Evolutionary conservation across 1,140 invertebrate species (phyloP), one percentile per base, ranked within the genome.

Genomic region (Gonatopus flavifemur): DNA sequence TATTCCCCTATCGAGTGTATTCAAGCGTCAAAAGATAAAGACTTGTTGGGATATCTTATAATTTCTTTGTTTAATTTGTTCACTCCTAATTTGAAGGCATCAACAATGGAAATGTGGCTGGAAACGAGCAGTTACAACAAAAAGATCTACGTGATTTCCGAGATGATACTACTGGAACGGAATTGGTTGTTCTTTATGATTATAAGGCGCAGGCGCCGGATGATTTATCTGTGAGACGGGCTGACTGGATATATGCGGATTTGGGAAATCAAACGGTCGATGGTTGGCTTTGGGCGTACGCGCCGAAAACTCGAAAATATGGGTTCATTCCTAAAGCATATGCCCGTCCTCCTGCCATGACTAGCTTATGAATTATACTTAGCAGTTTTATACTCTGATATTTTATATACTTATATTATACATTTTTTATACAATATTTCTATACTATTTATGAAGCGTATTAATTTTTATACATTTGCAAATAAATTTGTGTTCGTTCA

Each of bases 281-380:
- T 67, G 93, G 93, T 9, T 96, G 93, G 93, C 77, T 96, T 21
- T 97, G 94, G 94, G 93, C 92, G 0, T 95, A 93, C 74, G 91
- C 93, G 8, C 92, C 93, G 1, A 94, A 94, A 77, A 90, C 90
- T 9, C 79, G 92, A 20, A 92, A 94, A 78, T 95, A 94, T 69
- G 94, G 94, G 10, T 96, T 96, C 74, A 94, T 97, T 62, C 94
- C 94, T 9, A 94, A 94, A 73, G 90, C 92, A 0, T 96, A 96
- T 70, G 93, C 93, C 1, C 81, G 91, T n/a, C 89, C 91, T 7
- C 93, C 93, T 1, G 92, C 91, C 36, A 94, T 94, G 85, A 96
- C 92, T 9, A 89, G 88, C 65, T 83, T 94, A 52, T 90, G 79
- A 84, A n/a, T n/a, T 58, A 46, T 45, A 32, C 18, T 18, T 38